These are phyloP conservation scores for Epistrophe grossulariae DNA, from an alignment of 2,888 invertebrate species.

Conservation along the genomic window DNA sequence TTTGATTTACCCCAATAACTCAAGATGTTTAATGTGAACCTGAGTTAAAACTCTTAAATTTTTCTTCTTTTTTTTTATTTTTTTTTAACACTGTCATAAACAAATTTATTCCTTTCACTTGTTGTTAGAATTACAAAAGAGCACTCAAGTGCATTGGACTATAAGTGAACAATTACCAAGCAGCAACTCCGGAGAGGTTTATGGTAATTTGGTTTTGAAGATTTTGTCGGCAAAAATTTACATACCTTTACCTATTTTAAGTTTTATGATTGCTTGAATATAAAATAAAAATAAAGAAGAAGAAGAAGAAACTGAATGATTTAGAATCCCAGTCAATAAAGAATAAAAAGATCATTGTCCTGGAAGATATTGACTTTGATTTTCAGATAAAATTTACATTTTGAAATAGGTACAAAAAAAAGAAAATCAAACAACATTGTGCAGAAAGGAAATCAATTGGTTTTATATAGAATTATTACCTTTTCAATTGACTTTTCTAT, in stretches of 20 bases:
- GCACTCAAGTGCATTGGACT: constrained; percentile 30
- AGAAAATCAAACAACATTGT: background rate
- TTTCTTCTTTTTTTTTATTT: background rate
- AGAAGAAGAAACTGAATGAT: background rate
- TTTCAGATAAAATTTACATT: background rate
- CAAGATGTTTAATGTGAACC: background rate
- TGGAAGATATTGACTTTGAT: background rate
- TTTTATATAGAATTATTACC: no score
- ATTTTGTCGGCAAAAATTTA: constrained; percentile 4
- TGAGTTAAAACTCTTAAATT: background rate
- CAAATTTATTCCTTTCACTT: constrained; percentile 5
- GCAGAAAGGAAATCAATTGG: no score
- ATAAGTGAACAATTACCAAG: constrained; percentile 9
- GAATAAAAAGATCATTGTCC: background rate
- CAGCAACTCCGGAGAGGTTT: background rate
- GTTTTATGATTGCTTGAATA: constrained; percentile 9
- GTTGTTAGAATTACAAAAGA: background rate
- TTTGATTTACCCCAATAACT: background rate
- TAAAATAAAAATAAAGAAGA: background rate
- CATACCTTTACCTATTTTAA: constrained; percentile 1
- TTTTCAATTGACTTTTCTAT: no score
- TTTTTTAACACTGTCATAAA: background rate
- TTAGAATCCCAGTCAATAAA: background rate
- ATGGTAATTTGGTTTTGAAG: constrained; percentile 25
- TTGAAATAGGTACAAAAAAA: background rate